Conservation (phyloP, 1,140 invertebrate genomes). For the Drosophila prosaltans region DNA sequence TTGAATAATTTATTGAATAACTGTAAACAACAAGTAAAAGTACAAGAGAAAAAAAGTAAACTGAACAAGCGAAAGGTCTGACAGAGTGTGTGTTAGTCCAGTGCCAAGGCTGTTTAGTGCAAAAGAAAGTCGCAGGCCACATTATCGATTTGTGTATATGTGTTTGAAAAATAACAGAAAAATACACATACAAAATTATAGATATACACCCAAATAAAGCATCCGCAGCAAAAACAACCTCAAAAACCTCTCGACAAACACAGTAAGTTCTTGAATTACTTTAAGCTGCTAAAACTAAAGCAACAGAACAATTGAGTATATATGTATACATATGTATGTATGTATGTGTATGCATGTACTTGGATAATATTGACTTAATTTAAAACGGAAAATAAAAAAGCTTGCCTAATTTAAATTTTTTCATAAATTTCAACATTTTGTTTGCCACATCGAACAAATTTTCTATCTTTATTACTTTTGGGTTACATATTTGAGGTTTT, state of each 20-base stretch:
- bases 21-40: constrained; percentile 56
- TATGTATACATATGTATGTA: no score
- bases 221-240: constrained; percentile 50
- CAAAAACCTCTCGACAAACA: constrained; percentile 59
- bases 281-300: no score
- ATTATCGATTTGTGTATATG: constrained; percentile 78
- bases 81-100: constrained; percentile 48
- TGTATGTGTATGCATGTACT: no score
- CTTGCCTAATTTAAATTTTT: no score
- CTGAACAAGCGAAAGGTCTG: constrained; percentile 19
- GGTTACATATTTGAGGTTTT: no score
- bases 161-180: constrained; percentile 65
- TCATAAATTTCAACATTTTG: no score
- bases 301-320: no score
- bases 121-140: constrained; percentile 32
- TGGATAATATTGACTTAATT: no score
- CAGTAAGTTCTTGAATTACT: not conserved
- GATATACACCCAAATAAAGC: constrained; percentile 35
- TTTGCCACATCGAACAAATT: no score
- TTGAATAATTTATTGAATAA: constrained; percentile 73
- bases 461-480: no score
- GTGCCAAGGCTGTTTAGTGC: constrained; percentile 46
- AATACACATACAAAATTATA: constrained; percentile 35
- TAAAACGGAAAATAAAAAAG: no score
- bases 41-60: constrained; percentile 11